Percentiles rank a stretch among this genome's conserved stretches.
phyloP scores from a whole-genome alignment of 2,797 vertebrate genomes.

The Danio albolineatus region DNA sequence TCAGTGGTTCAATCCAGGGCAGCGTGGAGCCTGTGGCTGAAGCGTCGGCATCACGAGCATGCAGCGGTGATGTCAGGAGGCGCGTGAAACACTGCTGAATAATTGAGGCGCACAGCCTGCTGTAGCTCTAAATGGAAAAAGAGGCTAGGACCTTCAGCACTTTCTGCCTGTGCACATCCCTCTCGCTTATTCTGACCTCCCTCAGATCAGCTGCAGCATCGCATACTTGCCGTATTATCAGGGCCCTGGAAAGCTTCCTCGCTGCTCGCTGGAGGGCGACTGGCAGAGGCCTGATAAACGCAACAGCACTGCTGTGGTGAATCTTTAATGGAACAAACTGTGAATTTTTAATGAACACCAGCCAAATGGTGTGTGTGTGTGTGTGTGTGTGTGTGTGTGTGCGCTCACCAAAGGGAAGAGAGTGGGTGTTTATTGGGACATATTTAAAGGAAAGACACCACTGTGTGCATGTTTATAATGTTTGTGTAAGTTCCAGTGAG shows the following conservation, averaged over 20 bases:
- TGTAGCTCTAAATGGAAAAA: conserved; percentile 63
- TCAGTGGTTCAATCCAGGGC: background rate
- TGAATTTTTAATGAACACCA: conserved; percentile 75
- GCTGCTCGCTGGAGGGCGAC: conserved; percentile 72
- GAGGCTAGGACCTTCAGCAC: conserved; percentile 61
- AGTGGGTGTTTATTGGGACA: conserved; percentile 27
- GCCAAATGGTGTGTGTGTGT: conserved; percentile 34
- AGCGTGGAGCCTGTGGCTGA: conserved; percentile 21
- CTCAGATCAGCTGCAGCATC: conserved; percentile 59
- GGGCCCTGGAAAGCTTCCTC: conserved; percentile 67
- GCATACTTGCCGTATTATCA: conserved; percentile 55
- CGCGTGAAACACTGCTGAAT: conserved; percentile 70
- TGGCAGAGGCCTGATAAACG: conserved; percentile 75
- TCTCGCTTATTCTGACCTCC: conserved; percentile 22
- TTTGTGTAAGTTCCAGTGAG: conserved; percentile 1
- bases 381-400: no score
- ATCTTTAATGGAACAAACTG: conserved; percentile 81
- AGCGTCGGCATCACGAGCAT: conserved; percentile 2
- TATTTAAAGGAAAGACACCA: conserved; percentile 31
- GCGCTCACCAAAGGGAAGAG: background rate
- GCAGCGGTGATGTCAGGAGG: conserved; percentile 52
- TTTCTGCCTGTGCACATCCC: conserved; percentile 34
- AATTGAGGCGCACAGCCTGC: conserved; percentile 69
- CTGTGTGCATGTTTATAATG: conserved; percentile 10
- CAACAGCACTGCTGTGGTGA: conserved; percentile 71